Evolutionary conservation across 2,797 vertebrate species (phyloP), one percentile per base, ranked within the genome.

Genomic region (Enteromius mattozi): DNA sequence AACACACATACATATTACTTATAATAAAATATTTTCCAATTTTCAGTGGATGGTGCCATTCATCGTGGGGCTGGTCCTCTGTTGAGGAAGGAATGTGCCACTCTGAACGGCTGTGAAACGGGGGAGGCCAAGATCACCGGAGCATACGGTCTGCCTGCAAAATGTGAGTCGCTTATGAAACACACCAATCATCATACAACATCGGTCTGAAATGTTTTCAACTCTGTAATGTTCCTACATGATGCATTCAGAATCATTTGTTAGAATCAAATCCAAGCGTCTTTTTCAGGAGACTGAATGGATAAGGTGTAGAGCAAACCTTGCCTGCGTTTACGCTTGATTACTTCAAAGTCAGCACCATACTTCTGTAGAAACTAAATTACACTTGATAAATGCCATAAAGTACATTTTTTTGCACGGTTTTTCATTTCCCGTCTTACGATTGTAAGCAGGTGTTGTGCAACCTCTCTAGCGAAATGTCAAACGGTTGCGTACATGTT

Each of bases 1-100:
- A 16, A 49, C 6, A 63, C 61, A 63, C 10, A 59, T 65, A 30
- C 12, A 63, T 30, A 63, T 63, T 16, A 75, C 12, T 13, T 71
- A n/a, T 71, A 37, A 65, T 17, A 33, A 65, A 33, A 17, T 65
- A 71, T 70, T 30, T 42, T 45, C 71, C 8, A 12, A 45, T 54
- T 68, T 37, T 61, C 35, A 98, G 97, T 98, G 95, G 97, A 98
- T 63, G 97, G 97, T 85, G 96, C 96, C 30, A 97, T 98, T 88
- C 97, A 97, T 88, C 93, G 93, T 0, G 92, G 94, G 2, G 96
- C 96, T 0, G 97, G 97, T 24, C 96, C 96, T 3, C 83, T 96
- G 89, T 93, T 98, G 21, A 95, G 92, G 59, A 93, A 96, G 61
- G 97, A 98, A 87, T 98, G 97, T 71, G 92, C 95, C 69, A 95